Conservation (phyloP, 23 tunicate species). For the Trididemnum clinides region DNA sequence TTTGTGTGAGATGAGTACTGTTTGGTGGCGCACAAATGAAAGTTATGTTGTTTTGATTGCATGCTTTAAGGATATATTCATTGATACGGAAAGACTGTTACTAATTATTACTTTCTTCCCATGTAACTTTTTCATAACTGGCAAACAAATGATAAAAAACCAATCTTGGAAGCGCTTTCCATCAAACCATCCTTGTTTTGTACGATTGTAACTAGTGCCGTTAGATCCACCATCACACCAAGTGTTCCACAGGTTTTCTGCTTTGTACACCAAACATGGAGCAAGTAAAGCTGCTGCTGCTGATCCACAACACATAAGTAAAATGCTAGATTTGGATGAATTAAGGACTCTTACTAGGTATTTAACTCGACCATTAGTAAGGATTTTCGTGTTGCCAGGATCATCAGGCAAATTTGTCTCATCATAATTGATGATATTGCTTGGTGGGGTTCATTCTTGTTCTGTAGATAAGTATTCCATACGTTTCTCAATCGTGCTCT, state of each 20-base stretch:
- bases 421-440: constrained; percentile 7
- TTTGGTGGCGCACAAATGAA: constrained; percentile 38
- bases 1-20: constrained; percentile 30
- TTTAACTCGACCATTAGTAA: neutral
- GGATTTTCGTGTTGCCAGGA: constrained; percentile 28
- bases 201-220: neutral
- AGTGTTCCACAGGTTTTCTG: constrained; percentile 14
- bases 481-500: neutral
- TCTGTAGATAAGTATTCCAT: neutral
- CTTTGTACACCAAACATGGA: constrained; percentile 21
- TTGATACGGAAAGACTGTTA: constrained; percentile 20
- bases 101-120: constrained; percentile 36
- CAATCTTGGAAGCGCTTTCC: constrained; percentile 16
- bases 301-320: constrained; percentile 17
- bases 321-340: neutral
- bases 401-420: constrained; percentile 16
- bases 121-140: constrained; percentile 4
- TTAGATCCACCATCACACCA: constrained; percentile 35
- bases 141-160: constrained; percentile 9
- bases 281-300: constrained; percentile 18
- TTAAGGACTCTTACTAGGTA: constrained; percentile 25
- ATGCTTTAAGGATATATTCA: constrained; percentile 1
- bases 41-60: constrained; percentile 14
- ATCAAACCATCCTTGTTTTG: constrained; percentile 40
- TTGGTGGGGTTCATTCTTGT: neutral